Conservation (phyloP, 2,797 vertebrate genomes). For the Acrocephalus scirpaceus region DNA sequence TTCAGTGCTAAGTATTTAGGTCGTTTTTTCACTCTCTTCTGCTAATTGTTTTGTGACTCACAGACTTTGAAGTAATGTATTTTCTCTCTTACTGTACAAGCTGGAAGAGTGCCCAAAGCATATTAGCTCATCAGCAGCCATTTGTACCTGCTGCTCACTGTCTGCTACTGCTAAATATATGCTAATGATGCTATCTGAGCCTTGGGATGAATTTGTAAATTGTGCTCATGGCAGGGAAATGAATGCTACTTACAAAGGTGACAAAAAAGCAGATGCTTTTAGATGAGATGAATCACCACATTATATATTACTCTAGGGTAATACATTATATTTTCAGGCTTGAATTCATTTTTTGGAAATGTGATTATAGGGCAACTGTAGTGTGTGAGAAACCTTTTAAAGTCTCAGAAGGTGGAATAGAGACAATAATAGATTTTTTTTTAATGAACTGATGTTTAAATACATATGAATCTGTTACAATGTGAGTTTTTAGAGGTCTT, state of each 20-base stretch:
- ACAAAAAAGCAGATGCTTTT: slow-evolving; percentile 31
- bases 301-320: slow-evolving; percentile 5
- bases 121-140: slow-evolving; percentile 19
- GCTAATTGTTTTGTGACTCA: not conserved
- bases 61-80: not conserved
- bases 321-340: slow-evolving; percentile 17
- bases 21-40: not conserved
- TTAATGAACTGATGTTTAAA: not conserved
- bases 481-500: not conserved
- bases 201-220: slow-evolving; percentile 4
- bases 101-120: not conserved
- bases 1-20: not conserved
- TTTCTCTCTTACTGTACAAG: not conserved
- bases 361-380: not conserved
- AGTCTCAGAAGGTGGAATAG: not conserved
- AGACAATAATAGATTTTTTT: not conserved
- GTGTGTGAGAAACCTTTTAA: not conserved
- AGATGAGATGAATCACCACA: not conserved
- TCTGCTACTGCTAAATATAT: slow-evolving; percentile 16
- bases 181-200: slow-evolving; percentile 19
- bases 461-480: not conserved
- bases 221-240: not conserved
- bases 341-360: slow-evolving; percentile 10
- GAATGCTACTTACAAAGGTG: not conserved
- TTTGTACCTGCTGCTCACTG: slow-evolving; percentile 23